These are phyloP conservation scores for Coendou prehensilis DNA, from an alignment of 2,797 vertebrate species.

Conservation along the genomic window DNA sequence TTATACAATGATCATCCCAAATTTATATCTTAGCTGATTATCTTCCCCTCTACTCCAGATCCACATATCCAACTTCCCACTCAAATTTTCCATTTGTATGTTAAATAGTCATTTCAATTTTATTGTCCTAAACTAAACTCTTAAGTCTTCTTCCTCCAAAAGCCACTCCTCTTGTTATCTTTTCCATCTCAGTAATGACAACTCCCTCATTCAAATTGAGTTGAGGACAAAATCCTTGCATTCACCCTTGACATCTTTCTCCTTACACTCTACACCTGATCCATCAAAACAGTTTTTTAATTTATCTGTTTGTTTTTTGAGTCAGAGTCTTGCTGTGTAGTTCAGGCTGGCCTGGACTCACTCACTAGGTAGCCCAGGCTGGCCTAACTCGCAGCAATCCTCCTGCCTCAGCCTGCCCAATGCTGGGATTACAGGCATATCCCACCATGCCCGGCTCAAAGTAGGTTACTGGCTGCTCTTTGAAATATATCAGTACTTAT, in stretches of 20 bases:
- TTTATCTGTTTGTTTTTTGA: not conserved
- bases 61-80: not conserved
- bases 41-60: slow-evolving; percentile 5
- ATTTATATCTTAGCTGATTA: not conserved
- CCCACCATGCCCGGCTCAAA: not conserved
- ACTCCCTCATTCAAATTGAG: not conserved
- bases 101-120: slow-evolving; percentile 25
- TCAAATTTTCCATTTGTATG: not conserved
- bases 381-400: not conserved
- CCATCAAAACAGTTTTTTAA: not conserved
- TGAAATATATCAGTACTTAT: not conserved
- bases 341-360: not conserved
- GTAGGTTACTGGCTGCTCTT: not conserved
- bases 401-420: not conserved
- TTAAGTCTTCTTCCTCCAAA: not conserved
- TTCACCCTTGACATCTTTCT: not conserved
- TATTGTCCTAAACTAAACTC: not conserved
- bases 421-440: not conserved
- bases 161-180: not conserved
- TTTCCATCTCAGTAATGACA: slow-evolving; percentile 24
- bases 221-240: not conserved
- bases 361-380: not conserved
- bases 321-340: not conserved
- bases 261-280: not conserved
- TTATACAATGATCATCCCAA: not conserved